These are phyloP conservation scores for Frieseomelitta varia DNA, from an alignment of 1,140 invertebrate species.

Conservation along the genomic window DNA sequence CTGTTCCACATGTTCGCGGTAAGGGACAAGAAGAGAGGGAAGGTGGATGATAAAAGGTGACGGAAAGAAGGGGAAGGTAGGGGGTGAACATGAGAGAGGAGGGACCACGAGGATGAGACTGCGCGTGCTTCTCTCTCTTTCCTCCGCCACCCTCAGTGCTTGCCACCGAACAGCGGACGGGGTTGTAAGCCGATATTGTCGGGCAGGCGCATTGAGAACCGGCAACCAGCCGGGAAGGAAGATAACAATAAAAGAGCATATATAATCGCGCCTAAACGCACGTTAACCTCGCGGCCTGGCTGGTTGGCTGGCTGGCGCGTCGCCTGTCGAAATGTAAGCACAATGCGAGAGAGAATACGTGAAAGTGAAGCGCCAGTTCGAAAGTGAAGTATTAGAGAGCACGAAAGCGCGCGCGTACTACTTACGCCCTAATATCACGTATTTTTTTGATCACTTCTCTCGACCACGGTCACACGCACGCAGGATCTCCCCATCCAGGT, in stretches of 20 bases:
- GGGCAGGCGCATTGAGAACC: conserved; percentile 59
- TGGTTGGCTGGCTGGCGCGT: conserved; percentile 34
- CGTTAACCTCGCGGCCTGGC: conserved; percentile 55
- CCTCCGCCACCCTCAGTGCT: conserved; percentile 43
- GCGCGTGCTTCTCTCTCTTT: conserved; percentile 34
- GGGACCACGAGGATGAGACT: conserved; percentile 39
- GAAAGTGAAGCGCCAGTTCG: background rate
- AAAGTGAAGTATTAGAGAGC: background rate
- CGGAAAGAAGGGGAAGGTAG: background rate
- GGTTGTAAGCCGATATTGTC: conserved; percentile 69
- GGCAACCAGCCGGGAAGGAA: conserved; percentile 20
- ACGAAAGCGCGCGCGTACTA: background rate
- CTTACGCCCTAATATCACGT: background rate
- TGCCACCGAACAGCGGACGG: conserved; percentile 13
- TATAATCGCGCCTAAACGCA: conserved; percentile 56
- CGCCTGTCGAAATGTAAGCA: conserved; percentile 24
- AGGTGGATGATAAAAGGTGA: conserved; percentile 38
- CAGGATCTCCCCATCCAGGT: background rate
- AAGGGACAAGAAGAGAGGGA: background rate
- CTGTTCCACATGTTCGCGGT: conserved; percentile 8
- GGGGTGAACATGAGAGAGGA: conserved; percentile 29
- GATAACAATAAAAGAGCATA: conserved; percentile 53
- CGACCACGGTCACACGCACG: background rate
- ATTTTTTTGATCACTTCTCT: background rate
- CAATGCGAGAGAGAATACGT: background rate